Conservation (phyloP, 2,113 vertebrate species). For the Urocitellus parryii region DNA sequence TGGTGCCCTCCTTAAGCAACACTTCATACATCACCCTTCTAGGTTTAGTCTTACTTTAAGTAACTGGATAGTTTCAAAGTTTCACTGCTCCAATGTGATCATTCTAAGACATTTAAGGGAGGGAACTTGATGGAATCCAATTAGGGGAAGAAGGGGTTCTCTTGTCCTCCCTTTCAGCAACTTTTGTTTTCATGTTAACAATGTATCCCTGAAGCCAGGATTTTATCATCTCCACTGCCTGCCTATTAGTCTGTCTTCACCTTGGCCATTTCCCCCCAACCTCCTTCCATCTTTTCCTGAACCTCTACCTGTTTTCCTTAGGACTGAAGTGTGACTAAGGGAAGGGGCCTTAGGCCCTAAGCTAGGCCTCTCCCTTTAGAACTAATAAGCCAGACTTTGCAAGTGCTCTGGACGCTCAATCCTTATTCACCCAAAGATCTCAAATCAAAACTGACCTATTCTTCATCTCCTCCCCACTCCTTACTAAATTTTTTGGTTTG, state of each 20-base stretch:
- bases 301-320: neutral
- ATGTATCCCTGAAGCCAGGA: neutral
- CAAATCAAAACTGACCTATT: neutral
- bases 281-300: neutral
- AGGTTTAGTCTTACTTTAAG: slow-evolving; percentile 90
- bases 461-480: neutral
- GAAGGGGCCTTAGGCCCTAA: neutral
- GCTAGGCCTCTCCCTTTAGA: slow-evolving; percentile 3
- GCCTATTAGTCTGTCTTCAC: neutral
- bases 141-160: neutral
- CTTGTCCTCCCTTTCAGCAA: slow-evolving; percentile 44
- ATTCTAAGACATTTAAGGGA: slow-evolving; percentile 82
- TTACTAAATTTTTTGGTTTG: slow-evolving; percentile 29
- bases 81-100: slow-evolving; percentile 89
- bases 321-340: neutral
- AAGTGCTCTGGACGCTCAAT: slow-evolving; percentile 62
- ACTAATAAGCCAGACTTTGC: slow-evolving; percentile 60
- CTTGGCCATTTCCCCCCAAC: neutral
- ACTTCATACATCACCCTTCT: slow-evolving; percentile 60
- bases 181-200: slow-evolving; percentile 75
- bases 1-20: slow-evolving; percentile 63
- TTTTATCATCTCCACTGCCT: neutral
- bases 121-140: slow-evolving; percentile 31
- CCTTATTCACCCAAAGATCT: slow-evolving; percentile 69
- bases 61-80: slow-evolving; percentile 88